phyloP scores from a whole-genome alignment of 30 jellyfish, hydroid and myxozoan genomes.

The Hydractinia symbiolongicarpus region DNA sequence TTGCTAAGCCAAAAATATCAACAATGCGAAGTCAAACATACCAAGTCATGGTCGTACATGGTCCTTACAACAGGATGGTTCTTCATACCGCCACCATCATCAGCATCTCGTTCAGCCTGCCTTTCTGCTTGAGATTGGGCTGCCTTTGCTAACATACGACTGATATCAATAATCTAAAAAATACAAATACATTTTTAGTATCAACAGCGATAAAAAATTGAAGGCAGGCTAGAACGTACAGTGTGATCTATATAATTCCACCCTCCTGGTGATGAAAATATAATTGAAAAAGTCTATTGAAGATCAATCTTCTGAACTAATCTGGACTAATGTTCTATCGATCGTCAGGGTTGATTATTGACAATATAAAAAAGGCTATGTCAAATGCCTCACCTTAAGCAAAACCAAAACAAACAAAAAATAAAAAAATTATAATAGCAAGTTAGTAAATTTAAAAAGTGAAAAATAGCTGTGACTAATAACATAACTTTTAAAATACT shows the following conservation, averaged over 20 bases:
- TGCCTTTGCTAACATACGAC: slow-evolving; percentile 96
- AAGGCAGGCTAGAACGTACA: background rate
- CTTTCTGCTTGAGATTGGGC: slow-evolving; percentile 95
- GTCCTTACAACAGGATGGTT: slow-evolving; percentile 98
- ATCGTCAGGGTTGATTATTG: no score
- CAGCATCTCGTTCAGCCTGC: slow-evolving; percentile 88
- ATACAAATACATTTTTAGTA: background rate
- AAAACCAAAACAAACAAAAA: no score
- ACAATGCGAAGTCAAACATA: slow-evolving; percentile 3
- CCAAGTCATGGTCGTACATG: slow-evolving; percentile 97
- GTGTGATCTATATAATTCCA: background rate
- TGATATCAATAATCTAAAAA: slow-evolving; percentile 74
- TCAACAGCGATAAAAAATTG: background rate
- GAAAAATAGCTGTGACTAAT: background rate
- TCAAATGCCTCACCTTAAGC: no score
- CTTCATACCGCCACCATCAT: slow-evolving; percentile 92
- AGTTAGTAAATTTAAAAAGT: no score
- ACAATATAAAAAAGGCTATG: no score
- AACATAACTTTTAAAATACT: background rate
- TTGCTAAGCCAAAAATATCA: no score
- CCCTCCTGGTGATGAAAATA: no score
- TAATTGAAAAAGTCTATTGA: no score
- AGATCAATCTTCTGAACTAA: no score
- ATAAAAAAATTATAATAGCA: no score
- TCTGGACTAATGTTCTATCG: no score